Conservation (phyloP, 2,113 vertebrate species). For the Nyctibius bracteatus region DNA sequence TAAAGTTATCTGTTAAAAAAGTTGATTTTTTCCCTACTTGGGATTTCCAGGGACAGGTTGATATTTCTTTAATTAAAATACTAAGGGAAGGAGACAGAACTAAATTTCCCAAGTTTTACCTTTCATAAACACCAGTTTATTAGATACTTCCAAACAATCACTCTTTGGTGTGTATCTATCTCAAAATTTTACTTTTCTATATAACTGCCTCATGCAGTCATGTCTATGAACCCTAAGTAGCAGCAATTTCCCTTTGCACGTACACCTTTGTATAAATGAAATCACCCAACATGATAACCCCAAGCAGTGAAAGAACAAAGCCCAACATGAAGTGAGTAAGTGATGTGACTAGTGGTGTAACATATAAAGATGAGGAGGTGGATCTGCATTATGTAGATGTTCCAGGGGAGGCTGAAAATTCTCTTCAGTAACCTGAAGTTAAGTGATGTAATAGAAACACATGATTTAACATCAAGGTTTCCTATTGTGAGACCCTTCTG, state of each 20-base stretch:
- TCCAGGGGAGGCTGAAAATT: background rate
- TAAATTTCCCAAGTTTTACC: conserved; percentile 9
- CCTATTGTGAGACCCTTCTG: background rate
- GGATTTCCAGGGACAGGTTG: background rate
- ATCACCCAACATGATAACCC: background rate
- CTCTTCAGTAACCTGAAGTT: background rate
- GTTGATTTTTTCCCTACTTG: background rate
- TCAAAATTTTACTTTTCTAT: background rate
- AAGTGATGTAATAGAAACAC: background rate
- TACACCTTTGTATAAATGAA: background rate
- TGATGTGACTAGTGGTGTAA: background rate
- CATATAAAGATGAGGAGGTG: background rate
- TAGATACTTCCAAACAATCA: background rate
- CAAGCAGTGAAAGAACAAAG: background rate
- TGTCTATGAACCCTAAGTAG: background rate
- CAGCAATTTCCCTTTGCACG: background rate
- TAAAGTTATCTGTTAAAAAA: background rate
- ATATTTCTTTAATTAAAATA: conserved; percentile 58
- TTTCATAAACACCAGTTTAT: conserved; percentile 22
- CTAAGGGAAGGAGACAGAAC: background rate
- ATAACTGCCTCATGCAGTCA: background rate
- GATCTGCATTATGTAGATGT: background rate
- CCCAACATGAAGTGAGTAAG: background rate
- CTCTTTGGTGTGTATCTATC: background rate
- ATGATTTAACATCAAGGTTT: background rate